Evolutionary conservation across 2,113 vertebrate genomes (phyloP).

Genomic region (Pygoscelis adeliae): DNA sequence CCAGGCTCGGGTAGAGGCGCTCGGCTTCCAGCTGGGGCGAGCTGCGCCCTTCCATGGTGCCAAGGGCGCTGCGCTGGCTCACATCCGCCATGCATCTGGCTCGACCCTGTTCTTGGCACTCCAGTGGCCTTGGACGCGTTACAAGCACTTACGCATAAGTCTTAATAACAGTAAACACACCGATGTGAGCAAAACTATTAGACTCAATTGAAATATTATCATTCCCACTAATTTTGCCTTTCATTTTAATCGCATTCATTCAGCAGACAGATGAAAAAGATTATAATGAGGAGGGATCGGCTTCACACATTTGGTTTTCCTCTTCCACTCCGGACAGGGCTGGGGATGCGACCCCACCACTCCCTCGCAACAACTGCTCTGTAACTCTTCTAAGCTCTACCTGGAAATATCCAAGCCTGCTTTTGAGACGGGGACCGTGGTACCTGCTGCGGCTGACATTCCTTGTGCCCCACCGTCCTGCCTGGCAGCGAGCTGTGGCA

Average conservation of each 20-base stretch:
- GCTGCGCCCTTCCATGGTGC: background rate
- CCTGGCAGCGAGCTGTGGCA: rapidly evolving
- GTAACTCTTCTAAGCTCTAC: background rate
- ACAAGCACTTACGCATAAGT: background rate
- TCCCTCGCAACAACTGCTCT: background rate
- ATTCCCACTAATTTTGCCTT: slow-evolving; percentile 13
- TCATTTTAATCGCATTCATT: slow-evolving; percentile 2
- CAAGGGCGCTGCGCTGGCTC: background rate
- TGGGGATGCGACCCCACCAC: background rate
- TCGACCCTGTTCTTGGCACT: background rate
- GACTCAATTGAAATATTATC: background rate
- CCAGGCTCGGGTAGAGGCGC: background rate
- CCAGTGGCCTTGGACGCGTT: background rate
- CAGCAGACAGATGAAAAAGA: slow-evolving; percentile 5
- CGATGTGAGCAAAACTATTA: background rate
- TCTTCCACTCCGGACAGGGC: rapidly evolving
- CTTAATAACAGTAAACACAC: slow-evolving; percentile 12
- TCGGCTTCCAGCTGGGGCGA: background rate
- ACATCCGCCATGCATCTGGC: background rate
- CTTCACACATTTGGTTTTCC: background rate
- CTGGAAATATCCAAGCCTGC: background rate
- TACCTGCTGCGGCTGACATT: background rate
- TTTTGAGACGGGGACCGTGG: background rate
- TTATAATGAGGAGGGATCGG: background rate
- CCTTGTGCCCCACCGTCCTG: background rate